Base-by-base conservation (phyloP, 2,113 vertebrate species). In the Dipodomys spectabilis region DNA sequence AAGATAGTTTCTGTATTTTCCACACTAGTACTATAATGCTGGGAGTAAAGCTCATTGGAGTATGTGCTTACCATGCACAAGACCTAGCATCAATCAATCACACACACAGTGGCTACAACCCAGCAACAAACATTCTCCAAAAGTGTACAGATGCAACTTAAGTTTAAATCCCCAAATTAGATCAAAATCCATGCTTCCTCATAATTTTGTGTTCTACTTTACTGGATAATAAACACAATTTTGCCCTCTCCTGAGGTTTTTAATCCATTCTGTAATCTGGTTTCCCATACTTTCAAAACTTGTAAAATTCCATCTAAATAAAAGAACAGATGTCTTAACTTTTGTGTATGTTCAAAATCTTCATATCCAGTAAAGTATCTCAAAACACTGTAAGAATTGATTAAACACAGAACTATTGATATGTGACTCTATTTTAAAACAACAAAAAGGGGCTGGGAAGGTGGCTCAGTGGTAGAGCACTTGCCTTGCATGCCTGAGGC, bases 1-100 rank as follows among this genome's bases (percentile, higher is more conserved):
- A 49, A 82, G 83, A 93, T 45, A 83, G 49, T 82, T 93, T 90
- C 15, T 82, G 67, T 49, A 78, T 82, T 88, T 91, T 91, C 82
- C 68, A 91, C 75, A 89, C 62, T 13, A 85, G 12, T 49, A 77
- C 35, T 69, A 35, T 18, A 57, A 19, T 30, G 60, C n/a, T 53
- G 49, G 72, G 78, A n/a, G 18, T 22, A 5, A 5, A 57, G 30
- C n/a, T 82, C 60, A 39, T 3, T 69, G 32, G 28, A 32, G 20
- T 2, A 22, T 69, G 18, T 80, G 75, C 18, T 67, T 39, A 84
- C 15, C 23, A 91, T 22, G 9, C 6, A 39, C 22, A 30, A 9
- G 7, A 11, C n/a, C 18, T 57, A 27, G 12, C 62, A 84, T 64
- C 28, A 67, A 53, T 49, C 1, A 22, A 88, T 77, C 45, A 69